A percentile compares a stretch with the other conserved stretches of the same genome.
Evolutionary conservation across 2,888 invertebrate species (phyloP).

Genomic region (Zelleria hepariella): DNA sequence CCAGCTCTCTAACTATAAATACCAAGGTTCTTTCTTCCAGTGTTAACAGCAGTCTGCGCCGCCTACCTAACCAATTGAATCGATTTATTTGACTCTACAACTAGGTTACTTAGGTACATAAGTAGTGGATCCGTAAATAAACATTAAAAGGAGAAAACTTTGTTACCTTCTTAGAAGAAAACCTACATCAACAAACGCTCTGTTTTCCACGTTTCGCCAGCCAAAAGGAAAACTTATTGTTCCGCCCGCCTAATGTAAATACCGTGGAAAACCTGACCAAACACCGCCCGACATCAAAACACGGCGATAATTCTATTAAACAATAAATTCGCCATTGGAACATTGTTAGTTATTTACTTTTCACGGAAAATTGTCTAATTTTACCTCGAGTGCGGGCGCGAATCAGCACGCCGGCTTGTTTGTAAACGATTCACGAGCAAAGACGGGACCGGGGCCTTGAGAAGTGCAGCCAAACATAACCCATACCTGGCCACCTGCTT

Average conservation of each 20-base stretch:
- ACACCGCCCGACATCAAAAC: background rate
- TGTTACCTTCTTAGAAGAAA: too few relatives aligned
- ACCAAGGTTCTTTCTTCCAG: too few relatives aligned
- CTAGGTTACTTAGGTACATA: too few relatives aligned
- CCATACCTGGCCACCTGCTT: constrained; percentile 25
- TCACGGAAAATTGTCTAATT: constrained; percentile 54
- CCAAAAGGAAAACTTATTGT: background rate
- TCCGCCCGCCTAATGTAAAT: background rate
- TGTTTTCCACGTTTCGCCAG: background rate
- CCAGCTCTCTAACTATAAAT: too few relatives aligned
- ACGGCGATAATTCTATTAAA: background rate
- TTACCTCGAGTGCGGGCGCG: constrained; percentile 38
- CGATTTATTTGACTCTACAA: too few relatives aligned
- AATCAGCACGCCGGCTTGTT: constrained; percentile 52
- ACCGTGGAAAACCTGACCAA: background rate
- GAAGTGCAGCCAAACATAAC: constrained; percentile 50
- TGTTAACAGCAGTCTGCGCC: too few relatives aligned
- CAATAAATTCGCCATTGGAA: constrained; percentile 18
- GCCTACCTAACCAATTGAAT: too few relatives aligned
- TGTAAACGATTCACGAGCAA: constrained; percentile 48
- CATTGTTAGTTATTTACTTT: constrained; percentile 36
- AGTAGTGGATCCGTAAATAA: too few relatives aligned
- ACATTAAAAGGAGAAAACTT: too few relatives aligned
- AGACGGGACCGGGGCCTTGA: constrained; percentile 49
- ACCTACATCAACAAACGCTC: background rate